Conservation (phyloP, 2,797 vertebrate genomes). For the Bradypodion pumilum region DNA sequence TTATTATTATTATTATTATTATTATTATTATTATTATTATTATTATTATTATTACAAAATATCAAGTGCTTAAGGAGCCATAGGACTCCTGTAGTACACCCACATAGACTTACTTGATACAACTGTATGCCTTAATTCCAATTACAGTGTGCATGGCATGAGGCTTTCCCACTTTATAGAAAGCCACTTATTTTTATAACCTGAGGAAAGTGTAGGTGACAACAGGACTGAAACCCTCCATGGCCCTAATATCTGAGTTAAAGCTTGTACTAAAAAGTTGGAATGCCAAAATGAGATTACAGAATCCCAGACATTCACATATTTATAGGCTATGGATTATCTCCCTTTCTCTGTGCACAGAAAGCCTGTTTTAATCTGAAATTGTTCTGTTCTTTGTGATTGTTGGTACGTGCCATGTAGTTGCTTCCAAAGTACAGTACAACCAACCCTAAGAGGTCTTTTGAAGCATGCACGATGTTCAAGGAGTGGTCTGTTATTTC, state of each 20-base stretch:
- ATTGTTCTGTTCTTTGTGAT: background rate
- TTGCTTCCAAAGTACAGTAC: too few species aligned
- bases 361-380: background rate
- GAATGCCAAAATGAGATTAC: background rate
- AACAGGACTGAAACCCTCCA: too few species aligned
- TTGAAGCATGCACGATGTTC: too few species aligned
- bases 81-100: background rate
- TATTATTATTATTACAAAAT: too few species aligned
- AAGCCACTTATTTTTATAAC: too few species aligned
- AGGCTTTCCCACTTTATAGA: background rate
- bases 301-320: too few species aligned
- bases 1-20: too few species aligned
- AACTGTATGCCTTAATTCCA: background rate
- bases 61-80: background rate
- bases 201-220: too few species aligned
- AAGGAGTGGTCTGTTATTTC: too few species aligned
- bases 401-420: too few species aligned
- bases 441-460: too few species aligned
- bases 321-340: background rate
- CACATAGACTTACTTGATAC: background rate
- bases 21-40: too few species aligned
- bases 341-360: background rate
- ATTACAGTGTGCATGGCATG: background rate
- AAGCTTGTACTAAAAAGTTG: background rate
- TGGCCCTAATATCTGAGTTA: background rate